A percentile compares a stretch with the other conserved stretches of the same genome.
Conservation (phyloP, 23 tunicate genomes). For the Styela clava region DNA sequence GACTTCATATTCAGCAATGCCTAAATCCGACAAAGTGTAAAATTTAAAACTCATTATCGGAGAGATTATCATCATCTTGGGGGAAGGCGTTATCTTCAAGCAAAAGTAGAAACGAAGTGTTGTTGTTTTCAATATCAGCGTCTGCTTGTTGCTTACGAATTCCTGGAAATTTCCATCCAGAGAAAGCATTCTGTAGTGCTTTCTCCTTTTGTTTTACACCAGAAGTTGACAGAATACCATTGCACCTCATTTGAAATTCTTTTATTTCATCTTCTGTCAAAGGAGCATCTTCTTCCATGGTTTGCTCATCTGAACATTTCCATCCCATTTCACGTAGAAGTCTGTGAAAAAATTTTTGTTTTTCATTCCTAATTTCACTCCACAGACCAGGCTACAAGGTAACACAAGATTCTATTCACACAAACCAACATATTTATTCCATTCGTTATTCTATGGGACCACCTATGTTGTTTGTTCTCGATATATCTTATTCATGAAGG, state of each 20-base stretch:
- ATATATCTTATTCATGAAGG: too few relatives aligned
- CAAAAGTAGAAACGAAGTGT: neutral
- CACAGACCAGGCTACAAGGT: too few relatives aligned
- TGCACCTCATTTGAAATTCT: conserved; percentile 46
- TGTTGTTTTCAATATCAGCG: neutral
- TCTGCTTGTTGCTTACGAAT: neutral
- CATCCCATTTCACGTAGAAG: conserved; percentile 18
- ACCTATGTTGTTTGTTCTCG: too few relatives aligned
- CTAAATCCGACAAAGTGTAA: too few relatives aligned
- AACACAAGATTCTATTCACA: too few relatives aligned
- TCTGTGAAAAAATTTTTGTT: neutral
- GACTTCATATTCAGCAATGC: too few relatives aligned
- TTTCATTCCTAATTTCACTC: neutral
- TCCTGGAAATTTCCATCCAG: conserved; percentile 43
- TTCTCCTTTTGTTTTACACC: conserved; percentile 28
- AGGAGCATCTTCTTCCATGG: conserved; percentile 36
- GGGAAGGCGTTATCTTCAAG: neutral
- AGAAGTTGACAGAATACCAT: conserved; percentile 41
- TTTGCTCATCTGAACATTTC: conserved; percentile 2
- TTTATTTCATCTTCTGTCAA: conserved; percentile 63
- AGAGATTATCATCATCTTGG: neutral
- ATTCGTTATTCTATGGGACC: too few relatives aligned
- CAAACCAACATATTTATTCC: too few relatives aligned
- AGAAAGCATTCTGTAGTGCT: conserved; percentile 49
- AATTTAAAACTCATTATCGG: neutral